Base-by-base conservation (phyloP, 2,888 invertebrate species). In the Mamestra brassicae region DNA sequence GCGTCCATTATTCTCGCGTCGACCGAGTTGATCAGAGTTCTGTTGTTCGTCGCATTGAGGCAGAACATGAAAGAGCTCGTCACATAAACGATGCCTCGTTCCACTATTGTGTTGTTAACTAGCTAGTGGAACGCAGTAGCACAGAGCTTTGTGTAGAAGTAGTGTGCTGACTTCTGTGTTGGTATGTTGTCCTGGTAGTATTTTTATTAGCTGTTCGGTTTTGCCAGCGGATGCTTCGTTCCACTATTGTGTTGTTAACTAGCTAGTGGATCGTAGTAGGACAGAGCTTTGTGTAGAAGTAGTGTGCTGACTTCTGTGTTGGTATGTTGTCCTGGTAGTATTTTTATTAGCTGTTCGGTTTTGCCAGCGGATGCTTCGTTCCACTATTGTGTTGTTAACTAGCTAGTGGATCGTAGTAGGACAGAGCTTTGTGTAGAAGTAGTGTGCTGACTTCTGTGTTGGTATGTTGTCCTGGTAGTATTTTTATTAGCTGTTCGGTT, bases 301-400 rank as follows among this genome's bases (percentile, higher is more conserved):
- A 38, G 4, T 65, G 45, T 57, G n/a, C 42, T 7, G 42, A 26
- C 68, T 66, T 34, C 64, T 65, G 17, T 52, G 6, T 52, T 50
- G 34, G 11, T 66, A 58, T 80, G 74, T 6, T 8, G 15, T 36
- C 65, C 80, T 69, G 38, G 8, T 45, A 3, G 11, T 45, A 45
- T 45, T 45, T 45, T 8, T 10, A 10, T 2, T 10, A 45, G 45
- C 8, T 45, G 10, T 1, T 45, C 0, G 0, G 45, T 45, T 45
- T 45, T 45, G 10, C 10, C 45, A 38, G 38, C 5, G 38, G 26
- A 26, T 26, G 1, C 26, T 1, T 0, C 26, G 26, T 26, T 26
- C 26, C 83, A 55, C 76, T 36, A 77, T 85, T 85, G 83, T 85
- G 72, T 78, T 72, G 76, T 15, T 82, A 80, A 83, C 80, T 83